These are phyloP conservation scores for Echiichthys vipera DNA, from an alignment of 2,797 vertebrate species.

Conservation along the genomic window DNA sequence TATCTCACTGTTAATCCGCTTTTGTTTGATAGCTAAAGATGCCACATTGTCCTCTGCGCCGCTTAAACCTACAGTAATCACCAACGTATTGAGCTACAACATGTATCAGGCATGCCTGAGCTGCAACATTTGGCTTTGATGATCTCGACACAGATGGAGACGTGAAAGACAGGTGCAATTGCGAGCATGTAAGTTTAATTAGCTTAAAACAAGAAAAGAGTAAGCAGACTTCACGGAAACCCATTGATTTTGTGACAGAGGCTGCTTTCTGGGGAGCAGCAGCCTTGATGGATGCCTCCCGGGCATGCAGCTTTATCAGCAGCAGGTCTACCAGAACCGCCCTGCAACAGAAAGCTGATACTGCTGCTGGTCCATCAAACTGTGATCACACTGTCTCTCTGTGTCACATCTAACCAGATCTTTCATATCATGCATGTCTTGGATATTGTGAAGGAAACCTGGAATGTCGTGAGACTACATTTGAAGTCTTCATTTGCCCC, in stretches of 20 bases:
- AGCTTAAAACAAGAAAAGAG: slow-evolving; percentile 61
- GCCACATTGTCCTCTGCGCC: not conserved
- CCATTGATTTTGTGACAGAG: slow-evolving; percentile 75
- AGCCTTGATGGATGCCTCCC: slow-evolving; percentile 67
- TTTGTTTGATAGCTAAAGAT: not conserved
- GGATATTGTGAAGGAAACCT: not conserved
- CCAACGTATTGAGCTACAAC: not conserved
- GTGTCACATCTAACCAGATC: not conserved
- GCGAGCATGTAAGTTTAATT: slow-evolving; percentile 55
- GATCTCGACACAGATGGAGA: not conserved
- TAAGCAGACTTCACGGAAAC: slow-evolving; percentile 61
- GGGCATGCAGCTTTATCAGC: slow-evolving; percentile 74
- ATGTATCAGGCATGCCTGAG: not conserved
- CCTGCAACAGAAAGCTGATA: slow-evolving; percentile 44
- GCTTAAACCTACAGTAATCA: not conserved
- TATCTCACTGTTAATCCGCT: slow-evolving; percentile 21
- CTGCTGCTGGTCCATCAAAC: slow-evolving; percentile 50
- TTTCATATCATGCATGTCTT: not conserved
- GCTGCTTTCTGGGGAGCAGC: slow-evolving; percentile 56
- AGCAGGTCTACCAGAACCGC: slow-evolving; percentile 55
- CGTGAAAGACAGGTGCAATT: slow-evolving; percentile 23
- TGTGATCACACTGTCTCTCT: slow-evolving; percentile 12
- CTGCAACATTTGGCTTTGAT: not conserved
- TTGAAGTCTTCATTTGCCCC: not conserved
- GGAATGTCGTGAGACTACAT: not conserved